phyloP scores from a whole-genome alignment of 1,140 invertebrate genomes.

The Drosophila parabipectinata region DNA sequence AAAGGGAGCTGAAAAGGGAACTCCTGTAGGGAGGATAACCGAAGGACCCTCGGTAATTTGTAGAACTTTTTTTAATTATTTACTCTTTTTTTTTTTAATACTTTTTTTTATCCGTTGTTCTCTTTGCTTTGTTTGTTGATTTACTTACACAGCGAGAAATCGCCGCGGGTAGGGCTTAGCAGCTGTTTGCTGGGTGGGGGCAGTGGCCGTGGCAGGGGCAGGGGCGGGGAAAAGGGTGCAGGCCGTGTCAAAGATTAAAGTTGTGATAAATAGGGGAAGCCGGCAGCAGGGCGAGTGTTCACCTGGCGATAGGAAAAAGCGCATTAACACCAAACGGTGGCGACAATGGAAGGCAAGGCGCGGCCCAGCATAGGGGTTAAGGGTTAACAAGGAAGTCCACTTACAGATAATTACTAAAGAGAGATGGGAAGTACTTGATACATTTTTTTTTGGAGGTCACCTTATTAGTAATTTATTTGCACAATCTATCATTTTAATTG shows the following conservation, averaged over 20 bases:
- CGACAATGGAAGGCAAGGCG: background rate
- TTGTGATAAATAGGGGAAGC: conserved; percentile 49
- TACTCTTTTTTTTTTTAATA: conserved; percentile 32
- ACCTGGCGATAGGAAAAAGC: conserved; percentile 36
- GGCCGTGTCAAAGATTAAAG: conserved; percentile 48
- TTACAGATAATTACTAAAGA: background rate
- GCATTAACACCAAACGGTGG: conserved; percentile 20
- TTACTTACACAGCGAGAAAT: conserved; percentile 33
- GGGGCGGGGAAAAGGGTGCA: conserved; percentile 1
- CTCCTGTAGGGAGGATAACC: conserved; percentile 19
- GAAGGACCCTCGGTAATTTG: conserved; percentile 62
- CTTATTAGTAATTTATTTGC: conserved; percentile 12
- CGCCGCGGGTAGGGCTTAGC: conserved; percentile 32
- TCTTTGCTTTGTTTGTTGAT: conserved; percentile 18
- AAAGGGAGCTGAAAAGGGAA: conserved; percentile 38
- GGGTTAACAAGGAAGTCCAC: conserved; percentile 5
- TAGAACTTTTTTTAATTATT: conserved; percentile 73
- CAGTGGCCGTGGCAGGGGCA: too few species aligned
- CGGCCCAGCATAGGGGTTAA: background rate
- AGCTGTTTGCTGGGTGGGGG: conserved; percentile 12
- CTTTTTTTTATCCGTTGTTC: conserved; percentile 17
- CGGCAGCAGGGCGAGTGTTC: conserved; percentile 25
- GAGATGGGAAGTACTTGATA: too few species aligned
- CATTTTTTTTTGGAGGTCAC: too few species aligned
- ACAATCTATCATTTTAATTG: conserved; percentile 10